Percentiles rank a stretch among this genome's conserved stretches.
Evolutionary conservation across 1,140 invertebrate species (phyloP).

Genomic region (Sminthurides bifidus): DNA sequence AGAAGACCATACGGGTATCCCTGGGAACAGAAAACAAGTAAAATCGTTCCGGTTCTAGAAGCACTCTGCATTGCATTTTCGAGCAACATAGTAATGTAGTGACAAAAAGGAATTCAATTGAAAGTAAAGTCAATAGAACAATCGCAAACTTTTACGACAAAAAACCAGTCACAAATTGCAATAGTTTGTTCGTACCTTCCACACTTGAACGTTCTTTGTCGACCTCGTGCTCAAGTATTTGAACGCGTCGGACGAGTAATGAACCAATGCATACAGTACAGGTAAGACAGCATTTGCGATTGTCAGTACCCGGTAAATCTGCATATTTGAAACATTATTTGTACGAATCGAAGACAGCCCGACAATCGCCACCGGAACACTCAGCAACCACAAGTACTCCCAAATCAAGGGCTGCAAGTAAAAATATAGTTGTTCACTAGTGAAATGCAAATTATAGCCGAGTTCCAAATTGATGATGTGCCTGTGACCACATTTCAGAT

Average conservation of each 20-base stretch:
- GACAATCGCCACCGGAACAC: slow-evolving; percentile 69
- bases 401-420: slow-evolving; percentile 66
- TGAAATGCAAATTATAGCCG: no score
- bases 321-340: slow-evolving; percentile 64
- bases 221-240: slow-evolving; percentile 57
- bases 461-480: no score
- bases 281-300: slow-evolving; percentile 65
- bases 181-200: slow-evolving; percentile 53
- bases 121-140: background rate
- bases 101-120: background rate
- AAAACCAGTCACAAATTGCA: background rate
- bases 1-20: slow-evolving; percentile 80
- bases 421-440: no score
- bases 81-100: no score
- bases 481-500: no score
- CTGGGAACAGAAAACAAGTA: slow-evolving; percentile 42
- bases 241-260: slow-evolving; percentile 75
- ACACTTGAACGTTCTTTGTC: slow-evolving; percentile 55
- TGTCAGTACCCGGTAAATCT: slow-evolving; percentile 71
- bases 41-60: background rate
- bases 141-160: background rate
- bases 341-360: slow-evolving; percentile 72
- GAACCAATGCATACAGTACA: slow-evolving; percentile 62
- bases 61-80: no score
- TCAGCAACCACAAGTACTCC: slow-evolving; percentile 89